Percentiles rank a stretch among this genome's conserved stretches.
These are phyloP conservation scores for Lucilia sericata DNA, from an alignment of 1,140 invertebrate species.

Conservation along the genomic window DNA sequence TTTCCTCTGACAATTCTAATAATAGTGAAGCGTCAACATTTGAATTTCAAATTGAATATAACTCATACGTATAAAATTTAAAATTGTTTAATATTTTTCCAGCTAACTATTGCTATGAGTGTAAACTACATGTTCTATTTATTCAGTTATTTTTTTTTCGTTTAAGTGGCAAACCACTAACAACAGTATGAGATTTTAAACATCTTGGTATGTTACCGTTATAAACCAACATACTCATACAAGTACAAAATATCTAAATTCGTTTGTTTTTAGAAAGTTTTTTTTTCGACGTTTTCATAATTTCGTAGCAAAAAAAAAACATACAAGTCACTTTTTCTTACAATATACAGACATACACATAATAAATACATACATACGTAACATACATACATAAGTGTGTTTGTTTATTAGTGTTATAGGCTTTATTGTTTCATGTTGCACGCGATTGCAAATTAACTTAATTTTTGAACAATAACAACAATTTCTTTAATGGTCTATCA, in stretches of 20 bases:
- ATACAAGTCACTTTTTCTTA: neutral
- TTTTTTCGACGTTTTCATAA: neutral
- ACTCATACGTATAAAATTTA: too few relatives aligned
- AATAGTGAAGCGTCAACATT: too few relatives aligned
- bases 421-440: constrained; percentile 47
- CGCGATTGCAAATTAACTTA: constrained; percentile 50
- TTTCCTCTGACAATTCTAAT: too few relatives aligned
- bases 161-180: neutral
- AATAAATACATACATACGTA: neutral
- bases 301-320: neutral
- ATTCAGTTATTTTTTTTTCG: neutral
- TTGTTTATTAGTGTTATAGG: neutral
- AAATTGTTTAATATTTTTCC: too few relatives aligned
- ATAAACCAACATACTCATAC: neutral
- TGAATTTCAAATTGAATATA: too few relatives aligned
- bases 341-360: neutral
- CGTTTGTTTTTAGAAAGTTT: neutral
- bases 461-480: constrained; percentile 42
- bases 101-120: too few relatives aligned
- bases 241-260: neutral
- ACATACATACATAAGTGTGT: neutral
- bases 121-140: neutral
- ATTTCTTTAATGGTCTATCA: constrained; percentile 28
- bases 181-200: neutral
- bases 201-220: neutral